phyloP scores from a whole-genome alignment of 2,797 vertebrate species.

The Tiaroga cobitis region DNA sequence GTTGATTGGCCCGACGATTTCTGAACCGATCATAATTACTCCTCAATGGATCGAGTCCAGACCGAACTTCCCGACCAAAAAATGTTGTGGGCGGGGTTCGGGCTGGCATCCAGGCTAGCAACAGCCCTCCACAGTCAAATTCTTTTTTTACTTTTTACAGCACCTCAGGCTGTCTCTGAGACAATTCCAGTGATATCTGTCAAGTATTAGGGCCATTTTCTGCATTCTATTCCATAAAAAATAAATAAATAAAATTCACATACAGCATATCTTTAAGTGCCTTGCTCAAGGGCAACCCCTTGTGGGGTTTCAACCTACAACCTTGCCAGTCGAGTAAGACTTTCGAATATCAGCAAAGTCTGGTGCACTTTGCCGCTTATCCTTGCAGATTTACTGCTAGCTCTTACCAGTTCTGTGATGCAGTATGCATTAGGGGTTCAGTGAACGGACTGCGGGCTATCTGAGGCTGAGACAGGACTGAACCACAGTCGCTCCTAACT shows the following conservation, averaged over 20 bases:
- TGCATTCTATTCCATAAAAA: not conserved
- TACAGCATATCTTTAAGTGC: not conserved
- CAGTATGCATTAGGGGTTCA: not conserved
- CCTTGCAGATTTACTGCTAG: slow-evolving; percentile 10
- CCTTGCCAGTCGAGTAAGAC: not conserved
- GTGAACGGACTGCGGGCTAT: not conserved
- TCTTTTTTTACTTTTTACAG: not conserved
- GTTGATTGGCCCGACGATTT: too few species aligned
- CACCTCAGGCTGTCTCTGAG: not conserved
- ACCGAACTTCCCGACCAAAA: too few species aligned
- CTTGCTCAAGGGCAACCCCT: not conserved
- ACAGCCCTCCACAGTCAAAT: not conserved
- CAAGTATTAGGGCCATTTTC: slow-evolving; percentile 15
- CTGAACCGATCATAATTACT: too few species aligned
- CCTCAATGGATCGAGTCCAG: too few species aligned
- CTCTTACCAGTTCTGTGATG: not conserved
- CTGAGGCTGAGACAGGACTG: not conserved
- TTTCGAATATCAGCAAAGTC: not conserved
- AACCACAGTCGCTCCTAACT: not conserved
- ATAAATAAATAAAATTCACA: not conserved
- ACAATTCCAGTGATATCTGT: not conserved
- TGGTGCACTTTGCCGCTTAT: slow-evolving; percentile 11
- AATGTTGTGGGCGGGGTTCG: too few species aligned
- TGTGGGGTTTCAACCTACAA: not conserved
- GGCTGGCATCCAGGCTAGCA: too few species aligned